phyloP scores from a whole-genome alignment of 1,140 invertebrate species.

The Sinonovacula constricta region DNA sequence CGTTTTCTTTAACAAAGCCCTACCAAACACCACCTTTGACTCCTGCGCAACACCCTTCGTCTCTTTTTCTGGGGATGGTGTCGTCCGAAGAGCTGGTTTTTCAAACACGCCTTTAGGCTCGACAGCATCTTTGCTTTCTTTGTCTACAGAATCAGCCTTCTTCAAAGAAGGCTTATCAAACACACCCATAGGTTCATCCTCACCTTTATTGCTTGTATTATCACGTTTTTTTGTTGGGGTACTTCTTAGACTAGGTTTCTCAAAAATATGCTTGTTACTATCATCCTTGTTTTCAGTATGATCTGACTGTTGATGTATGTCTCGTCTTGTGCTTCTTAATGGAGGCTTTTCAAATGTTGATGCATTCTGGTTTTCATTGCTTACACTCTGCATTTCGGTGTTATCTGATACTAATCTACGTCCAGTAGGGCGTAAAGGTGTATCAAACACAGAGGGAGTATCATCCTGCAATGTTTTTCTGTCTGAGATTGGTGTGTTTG shows the following conservation, averaged over 20 bases:
- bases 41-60: slow-evolving; percentile 22
- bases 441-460: too few relatives aligned
- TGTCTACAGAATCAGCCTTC: slow-evolving; percentile 42
- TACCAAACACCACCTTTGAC: slow-evolving; percentile 39
- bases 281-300: not conserved
- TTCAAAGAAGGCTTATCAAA: slow-evolving; percentile 48
- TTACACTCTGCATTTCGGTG: not conserved
- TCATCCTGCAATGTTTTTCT: slow-evolving; percentile 33
- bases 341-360: slow-evolving; percentile 31
- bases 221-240: not conserved
- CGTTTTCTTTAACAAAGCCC: slow-evolving; percentile 18
- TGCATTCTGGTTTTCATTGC: not conserved
- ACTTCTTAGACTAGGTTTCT: slow-evolving; percentile 36
- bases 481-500: not conserved
- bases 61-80: slow-evolving; percentile 47
- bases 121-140: slow-evolving; percentile 20
- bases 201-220: not conserved
- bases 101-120: slow-evolving; percentile 47
- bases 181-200: not conserved
- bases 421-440: slow-evolving; percentile 25
- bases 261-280: slow-evolving; percentile 16
- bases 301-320: not conserved
- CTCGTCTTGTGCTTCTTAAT: slow-evolving; percentile 15
- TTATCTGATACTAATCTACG: not conserved
- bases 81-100: slow-evolving; percentile 24